Evolutionary conservation across 2,113 vertebrate species (phyloP), one percentile per base, ranked within the genome.

Genomic region (Phylloscopus whistleri): DNA sequence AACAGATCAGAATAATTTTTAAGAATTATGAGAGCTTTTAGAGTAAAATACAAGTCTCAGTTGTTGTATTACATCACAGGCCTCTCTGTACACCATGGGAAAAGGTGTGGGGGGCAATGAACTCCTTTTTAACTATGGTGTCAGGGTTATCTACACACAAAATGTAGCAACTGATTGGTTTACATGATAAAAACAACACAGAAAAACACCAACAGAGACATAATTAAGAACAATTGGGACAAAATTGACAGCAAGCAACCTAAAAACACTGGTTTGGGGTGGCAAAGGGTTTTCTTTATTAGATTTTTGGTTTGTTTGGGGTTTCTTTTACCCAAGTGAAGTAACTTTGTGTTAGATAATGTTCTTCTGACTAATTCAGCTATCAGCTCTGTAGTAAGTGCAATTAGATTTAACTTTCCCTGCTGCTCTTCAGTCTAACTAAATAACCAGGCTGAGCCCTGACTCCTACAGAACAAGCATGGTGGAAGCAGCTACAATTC

Each of bases 231-330:
- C 9, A 77, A 27, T 0, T 49, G 17, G 68, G 24, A 79, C 17
- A 84, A 67, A 93, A 78, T 0, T 64, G 26, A 87, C 58, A 90
- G 64, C 24, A 60, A 60, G 15, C 5, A 44, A 82, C 7, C 33
- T 68, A 87, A 93, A 89, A 73, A 4, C 2, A 10, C 11, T 51
- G 4, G 1, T 87, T 48, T 67, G 39, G 27, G 37, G 20, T 1
- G 1, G 33, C 0, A 0, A 9, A 53, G 11, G 18, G 10, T 28
- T 92, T 84, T 64, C 37, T 69, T 80, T 44, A 64, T 35, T 37
- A 49, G 28, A 26, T 26, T 72, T 82, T 75, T 43, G 2, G 7
- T 49, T 67, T 13, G 4, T 28, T 73, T 68, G 10, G 14, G 4
- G 3, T 30, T 75, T 46, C 8, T 60, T 26, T 60, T 23, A 35